These are phyloP conservation scores for Drosophila robusta DNA, from an alignment of 2,888 invertebrate species.

Conservation along the genomic window DNA sequence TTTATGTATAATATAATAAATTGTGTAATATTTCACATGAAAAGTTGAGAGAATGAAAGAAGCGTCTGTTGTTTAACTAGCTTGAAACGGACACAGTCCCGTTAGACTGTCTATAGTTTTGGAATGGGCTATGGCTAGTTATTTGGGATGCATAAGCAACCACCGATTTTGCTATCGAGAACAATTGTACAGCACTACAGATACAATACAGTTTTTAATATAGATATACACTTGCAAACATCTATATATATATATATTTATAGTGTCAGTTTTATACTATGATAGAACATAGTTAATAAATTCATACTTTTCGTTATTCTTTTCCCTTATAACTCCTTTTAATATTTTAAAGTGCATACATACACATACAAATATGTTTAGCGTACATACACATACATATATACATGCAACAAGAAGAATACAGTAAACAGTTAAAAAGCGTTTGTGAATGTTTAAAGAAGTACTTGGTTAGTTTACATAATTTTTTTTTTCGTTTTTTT, in stretches of 20 bases:
- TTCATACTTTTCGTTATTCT: constrained; percentile 78
- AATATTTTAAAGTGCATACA: constrained; percentile 40
- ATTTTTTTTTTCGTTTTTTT: constrained; percentile 12
- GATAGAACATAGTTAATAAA: constrained; percentile 75
- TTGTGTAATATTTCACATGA: constrained; percentile 40
- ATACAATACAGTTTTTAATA: constrained; percentile 13
- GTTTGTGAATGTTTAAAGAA: constrained; percentile 47
- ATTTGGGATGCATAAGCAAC: not conserved
- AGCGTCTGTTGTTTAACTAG: constrained; percentile 36
- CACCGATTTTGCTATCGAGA: constrained; percentile 49
- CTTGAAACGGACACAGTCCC: constrained; percentile 21
- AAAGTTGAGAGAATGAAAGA: constrained; percentile 47
- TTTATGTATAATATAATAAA: constrained; percentile 28
- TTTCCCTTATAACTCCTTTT: constrained; percentile 28
- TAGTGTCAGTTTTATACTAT: constrained; percentile 48
- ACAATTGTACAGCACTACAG: constrained; percentile 53
- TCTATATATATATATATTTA: constrained; percentile 5
- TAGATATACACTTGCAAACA: constrained; percentile 18
- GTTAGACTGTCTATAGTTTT: constrained; percentile 13
- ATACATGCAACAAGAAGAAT: constrained; percentile 51
- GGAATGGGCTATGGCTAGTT: constrained; percentile 25
- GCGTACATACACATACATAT: not conserved
- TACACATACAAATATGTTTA: constrained; percentile 11
- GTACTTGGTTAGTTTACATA: constrained; percentile 39
- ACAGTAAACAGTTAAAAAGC: constrained; percentile 41